Conservation (phyloP, 1,140 invertebrate species). For the Platyscapa corneri region DNA sequence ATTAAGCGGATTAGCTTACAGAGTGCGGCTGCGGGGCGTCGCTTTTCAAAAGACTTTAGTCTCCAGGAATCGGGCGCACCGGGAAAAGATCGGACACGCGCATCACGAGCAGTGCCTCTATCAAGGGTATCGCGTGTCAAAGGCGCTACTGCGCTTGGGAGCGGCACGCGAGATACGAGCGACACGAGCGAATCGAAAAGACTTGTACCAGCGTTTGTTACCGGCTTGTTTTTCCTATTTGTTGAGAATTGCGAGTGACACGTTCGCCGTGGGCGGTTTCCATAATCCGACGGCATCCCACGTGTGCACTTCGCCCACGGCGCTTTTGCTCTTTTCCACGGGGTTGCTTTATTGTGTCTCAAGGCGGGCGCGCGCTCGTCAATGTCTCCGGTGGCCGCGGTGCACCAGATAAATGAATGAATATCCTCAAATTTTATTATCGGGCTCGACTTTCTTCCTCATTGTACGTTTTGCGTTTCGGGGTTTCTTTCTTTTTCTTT, state of each 20-base stretch:
- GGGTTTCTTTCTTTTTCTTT: too few species aligned
- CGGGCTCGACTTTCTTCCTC: background rate
- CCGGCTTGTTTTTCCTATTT: background rate
- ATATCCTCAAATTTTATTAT: background rate
- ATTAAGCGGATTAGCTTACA: conserved; percentile 50
- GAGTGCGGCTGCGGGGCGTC: conserved; percentile 7
- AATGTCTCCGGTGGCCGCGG: background rate
- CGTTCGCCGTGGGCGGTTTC: conserved; percentile 31
- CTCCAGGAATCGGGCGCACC: background rate
- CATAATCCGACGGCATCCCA: conserved; percentile 33
- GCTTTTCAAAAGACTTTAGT: conserved; percentile 39
- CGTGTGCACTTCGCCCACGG: background rate
- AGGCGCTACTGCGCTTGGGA: conserved; percentile 36
- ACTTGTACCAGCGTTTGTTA: background rate
- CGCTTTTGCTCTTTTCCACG: conserved; percentile 33
- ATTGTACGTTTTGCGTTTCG: too few species aligned
- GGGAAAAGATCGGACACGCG: conserved; percentile 29
- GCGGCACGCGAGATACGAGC: background rate
- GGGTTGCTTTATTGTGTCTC: conserved; percentile 23
- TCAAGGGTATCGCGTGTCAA: conserved; percentile 50
- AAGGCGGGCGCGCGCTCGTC: conserved; percentile 3
- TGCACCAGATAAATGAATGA: background rate
- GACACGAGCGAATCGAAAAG: conserved; percentile 1
- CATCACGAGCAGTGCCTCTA: background rate
- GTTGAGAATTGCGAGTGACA: conserved; percentile 7